Percentiles rank a stretch among this genome's conserved stretches.
phyloP scores from a whole-genome alignment of 1,140 invertebrate genomes.

The Drosophila lini region DNA sequence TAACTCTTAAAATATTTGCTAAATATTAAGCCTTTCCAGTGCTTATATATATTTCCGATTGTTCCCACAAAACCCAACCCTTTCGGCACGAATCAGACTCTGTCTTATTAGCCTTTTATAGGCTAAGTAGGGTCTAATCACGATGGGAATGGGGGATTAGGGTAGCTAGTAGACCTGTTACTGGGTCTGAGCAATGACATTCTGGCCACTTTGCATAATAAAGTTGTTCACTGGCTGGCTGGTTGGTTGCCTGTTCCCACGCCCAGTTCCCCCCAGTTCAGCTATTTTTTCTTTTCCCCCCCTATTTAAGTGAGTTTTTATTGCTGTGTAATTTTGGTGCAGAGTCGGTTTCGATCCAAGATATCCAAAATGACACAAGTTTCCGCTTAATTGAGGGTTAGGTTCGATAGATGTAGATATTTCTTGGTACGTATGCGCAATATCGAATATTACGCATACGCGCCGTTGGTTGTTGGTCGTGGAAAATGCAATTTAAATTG shows the following conservation, averaged over 20 bases:
- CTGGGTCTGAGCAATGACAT: slow-evolving; percentile 18
- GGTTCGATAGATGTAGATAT: slow-evolving; percentile 18
- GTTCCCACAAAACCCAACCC: slow-evolving; percentile 34
- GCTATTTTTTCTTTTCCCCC: background rate
- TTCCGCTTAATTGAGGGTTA: slow-evolving; percentile 47
- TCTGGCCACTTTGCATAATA: slow-evolving; percentile 69
- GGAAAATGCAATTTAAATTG: slow-evolving; percentile 26
- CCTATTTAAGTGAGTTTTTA: slow-evolving; percentile 54
- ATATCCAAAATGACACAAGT: slow-evolving; percentile 34
- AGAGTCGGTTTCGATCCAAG: background rate
- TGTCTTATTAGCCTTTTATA: background rate
- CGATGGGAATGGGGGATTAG: slow-evolving; percentile 38
- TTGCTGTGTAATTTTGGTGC: slow-evolving; percentile 40
- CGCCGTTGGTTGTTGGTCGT: background rate
- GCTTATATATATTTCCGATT: background rate
- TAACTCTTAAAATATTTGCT: background rate
- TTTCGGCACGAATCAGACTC: slow-evolving; percentile 26
- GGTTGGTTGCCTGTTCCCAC: slow-evolving; percentile 54
- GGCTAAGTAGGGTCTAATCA: slow-evolving; percentile 62
- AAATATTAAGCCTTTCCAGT: background rate
- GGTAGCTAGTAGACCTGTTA: background rate
- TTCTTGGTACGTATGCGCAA: slow-evolving; percentile 31
- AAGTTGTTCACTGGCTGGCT: slow-evolving; percentile 55
- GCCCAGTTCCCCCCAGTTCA: slow-evolving; percentile 31
- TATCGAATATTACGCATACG: slow-evolving; percentile 57